These are phyloP conservation scores for Chironomus tepperi DNA, from an alignment of 1,140 invertebrate genomes.

Conservation along the genomic window DNA sequence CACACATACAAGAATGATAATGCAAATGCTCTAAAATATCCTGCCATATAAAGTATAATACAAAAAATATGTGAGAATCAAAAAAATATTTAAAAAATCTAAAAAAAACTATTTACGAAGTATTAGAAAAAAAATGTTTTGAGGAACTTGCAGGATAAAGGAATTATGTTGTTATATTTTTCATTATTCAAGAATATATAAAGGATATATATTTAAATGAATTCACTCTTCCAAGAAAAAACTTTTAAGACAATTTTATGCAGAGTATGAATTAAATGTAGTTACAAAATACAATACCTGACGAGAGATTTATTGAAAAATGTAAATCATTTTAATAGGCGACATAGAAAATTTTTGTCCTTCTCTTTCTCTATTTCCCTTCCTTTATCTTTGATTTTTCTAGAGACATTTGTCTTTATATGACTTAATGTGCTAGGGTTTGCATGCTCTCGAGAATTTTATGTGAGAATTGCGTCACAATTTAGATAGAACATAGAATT, in stretches of 20 bases:
- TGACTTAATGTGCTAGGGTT: too few relatives aligned
- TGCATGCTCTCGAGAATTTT: too few relatives aligned
- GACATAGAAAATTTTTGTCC: not conserved
- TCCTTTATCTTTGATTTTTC: too few relatives aligned
- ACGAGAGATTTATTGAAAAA: not conserved
- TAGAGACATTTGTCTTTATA: too few relatives aligned
- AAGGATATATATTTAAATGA: not conserved
- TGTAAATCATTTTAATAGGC: not conserved
- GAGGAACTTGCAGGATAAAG: not conserved
- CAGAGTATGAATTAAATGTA: not conserved
- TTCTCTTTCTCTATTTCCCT: too few relatives aligned
- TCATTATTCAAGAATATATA: not conserved
- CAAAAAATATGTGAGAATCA: not conserved
- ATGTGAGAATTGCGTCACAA: too few relatives aligned
- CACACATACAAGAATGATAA: not conserved
- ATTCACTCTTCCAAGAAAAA: not conserved
- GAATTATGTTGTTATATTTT: not conserved
- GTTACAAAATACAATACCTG: not conserved
- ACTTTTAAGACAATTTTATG: slow-evolving; percentile 8
- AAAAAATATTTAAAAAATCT: not conserved
- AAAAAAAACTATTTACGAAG: too few relatives aligned
- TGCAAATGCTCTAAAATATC: slow-evolving; percentile 13
- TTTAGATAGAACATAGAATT: too few relatives aligned
- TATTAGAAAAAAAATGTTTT: not conserved
- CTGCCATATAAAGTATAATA: not conserved